These are phyloP conservation scores for Xestia ashworthii DNA, from an alignment of 2,888 invertebrate genomes.

Conservation along the genomic window DNA sequence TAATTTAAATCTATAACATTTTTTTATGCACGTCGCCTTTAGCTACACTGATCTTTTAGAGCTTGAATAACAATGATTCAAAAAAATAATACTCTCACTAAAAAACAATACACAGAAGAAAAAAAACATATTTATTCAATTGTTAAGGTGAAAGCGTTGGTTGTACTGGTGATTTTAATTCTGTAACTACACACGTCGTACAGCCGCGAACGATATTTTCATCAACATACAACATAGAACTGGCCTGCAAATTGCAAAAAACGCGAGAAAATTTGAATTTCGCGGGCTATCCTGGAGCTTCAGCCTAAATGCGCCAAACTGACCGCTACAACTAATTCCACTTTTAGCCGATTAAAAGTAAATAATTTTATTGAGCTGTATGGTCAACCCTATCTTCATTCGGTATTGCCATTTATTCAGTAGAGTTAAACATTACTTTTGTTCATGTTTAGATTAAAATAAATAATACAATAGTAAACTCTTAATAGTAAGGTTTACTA, in stretches of 20 bases:
- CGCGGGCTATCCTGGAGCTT: too few species aligned
- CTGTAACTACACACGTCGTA: too few species aligned
- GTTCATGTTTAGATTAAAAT: neutral
- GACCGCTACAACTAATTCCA: neutral
- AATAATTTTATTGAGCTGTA: neutral
- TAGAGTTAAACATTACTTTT: neutral
- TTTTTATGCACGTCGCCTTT: neutral
- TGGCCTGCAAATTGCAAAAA: too few species aligned
- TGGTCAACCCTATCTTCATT: neutral
- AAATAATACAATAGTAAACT: too few species aligned
- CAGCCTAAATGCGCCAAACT: neutral
- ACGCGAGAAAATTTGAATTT: too few species aligned
- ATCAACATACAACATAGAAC: too few species aligned
- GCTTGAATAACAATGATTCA: neutral
- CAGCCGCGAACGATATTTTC: too few species aligned
- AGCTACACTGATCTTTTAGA: neutral
- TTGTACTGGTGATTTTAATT: too few species aligned
- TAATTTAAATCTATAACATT: neutral
- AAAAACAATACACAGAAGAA: neutral
- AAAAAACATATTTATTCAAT: neutral
- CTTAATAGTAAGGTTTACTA: too few species aligned
- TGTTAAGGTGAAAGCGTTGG: too few species aligned
- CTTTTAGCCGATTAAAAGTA: conserved; percentile 22
- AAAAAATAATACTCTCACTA: neutral
- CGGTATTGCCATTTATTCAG: conserved; percentile 3